A percentile compares a stretch with the other conserved stretches of the same genome.
Evolutionary conservation across 2,797 vertebrate genomes (phyloP).

Genomic region (Labeo calbasu): DNA sequence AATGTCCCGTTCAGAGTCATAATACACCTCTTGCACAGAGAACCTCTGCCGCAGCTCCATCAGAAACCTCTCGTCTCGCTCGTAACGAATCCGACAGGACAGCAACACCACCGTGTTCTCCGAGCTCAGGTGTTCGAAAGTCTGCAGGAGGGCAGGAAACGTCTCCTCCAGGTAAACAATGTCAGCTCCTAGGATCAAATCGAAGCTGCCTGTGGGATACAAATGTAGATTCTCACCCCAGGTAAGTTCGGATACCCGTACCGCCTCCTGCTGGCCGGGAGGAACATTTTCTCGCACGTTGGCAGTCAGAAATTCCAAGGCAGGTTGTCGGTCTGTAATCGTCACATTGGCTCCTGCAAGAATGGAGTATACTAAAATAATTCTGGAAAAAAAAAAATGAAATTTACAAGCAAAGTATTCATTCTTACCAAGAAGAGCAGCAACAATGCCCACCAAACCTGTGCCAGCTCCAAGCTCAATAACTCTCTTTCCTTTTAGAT

Average conservation of each 20-base stretch:
- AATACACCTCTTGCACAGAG: slow-evolving; percentile 82
- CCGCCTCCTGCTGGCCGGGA: slow-evolving; percentile 69
- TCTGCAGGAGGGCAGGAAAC: slow-evolving; percentile 84
- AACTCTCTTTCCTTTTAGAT: slow-evolving; percentile 78
- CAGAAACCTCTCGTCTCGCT: slow-evolving; percentile 87
- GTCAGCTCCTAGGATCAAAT: slow-evolving; percentile 91
- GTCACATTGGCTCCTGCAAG: slow-evolving; percentile 87
- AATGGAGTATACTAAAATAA: background rate
- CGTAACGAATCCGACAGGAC: slow-evolving; percentile 91
- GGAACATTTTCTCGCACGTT: slow-evolving; percentile 89
- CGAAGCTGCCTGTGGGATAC: slow-evolving; percentile 82
- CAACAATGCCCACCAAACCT: slow-evolving; percentile 93
- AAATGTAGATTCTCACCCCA: slow-evolving; percentile 86
- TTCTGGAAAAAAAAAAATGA: background rate
- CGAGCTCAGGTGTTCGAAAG: slow-evolving; percentile 86
- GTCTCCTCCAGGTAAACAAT: slow-evolving; percentile 96
- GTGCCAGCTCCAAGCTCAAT: slow-evolving; percentile 97
- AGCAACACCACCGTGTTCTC: slow-evolving; percentile 80
- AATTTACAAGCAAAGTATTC: background rate
- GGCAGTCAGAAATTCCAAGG: slow-evolving; percentile 85
- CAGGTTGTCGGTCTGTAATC: slow-evolving; percentile 88
- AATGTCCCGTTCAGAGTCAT: slow-evolving; percentile 86
- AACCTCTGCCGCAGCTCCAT: slow-evolving; percentile 81
- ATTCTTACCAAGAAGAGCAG: slow-evolving; percentile 86
- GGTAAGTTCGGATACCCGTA: slow-evolving; percentile 85